A percentile compares a stretch with the other conserved stretches of the same genome.
Conservation (phyloP, 2,888 invertebrate genomes). For the Phania funesta region DNA sequence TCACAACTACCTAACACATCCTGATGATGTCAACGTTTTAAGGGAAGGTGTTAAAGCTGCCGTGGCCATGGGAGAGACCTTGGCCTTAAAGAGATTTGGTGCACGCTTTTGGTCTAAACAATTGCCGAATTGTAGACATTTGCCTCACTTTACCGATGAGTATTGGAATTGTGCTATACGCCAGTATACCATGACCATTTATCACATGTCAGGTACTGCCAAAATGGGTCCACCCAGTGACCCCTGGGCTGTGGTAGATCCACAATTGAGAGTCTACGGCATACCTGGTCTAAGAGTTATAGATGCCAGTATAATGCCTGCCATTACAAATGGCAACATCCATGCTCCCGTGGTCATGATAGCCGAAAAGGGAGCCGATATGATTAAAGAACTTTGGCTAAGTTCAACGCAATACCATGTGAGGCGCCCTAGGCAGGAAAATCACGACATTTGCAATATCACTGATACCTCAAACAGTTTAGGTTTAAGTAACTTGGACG, state of each 20-base stretch:
- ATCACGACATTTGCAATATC: slow-evolving; percentile 42
- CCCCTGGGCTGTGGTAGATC: slow-evolving; percentile 90
- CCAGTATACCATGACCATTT: slow-evolving; percentile 93
- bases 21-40: slow-evolving; percentile 90
- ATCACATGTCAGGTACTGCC: slow-evolving; percentile 90
- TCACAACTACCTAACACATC: slow-evolving; percentile 95
- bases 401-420: slow-evolving; percentile 67
- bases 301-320: slow-evolving; percentile 94
- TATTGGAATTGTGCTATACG: slow-evolving; percentile 92
- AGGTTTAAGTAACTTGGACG: slow-evolving; percentile 8
- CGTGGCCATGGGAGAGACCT: slow-evolving; percentile 89
- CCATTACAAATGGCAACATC: slow-evolving; percentile 92
- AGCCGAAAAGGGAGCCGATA: slow-evolving; percentile 91
- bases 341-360: slow-evolving; percentile 95
- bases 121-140: slow-evolving; percentile 90
- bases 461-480: slow-evolving; percentile 45
- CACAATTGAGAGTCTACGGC: slow-evolving; percentile 88
- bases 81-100: slow-evolving; percentile 89
- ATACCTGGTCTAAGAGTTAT: slow-evolving; percentile 89
- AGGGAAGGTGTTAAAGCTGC: slow-evolving; percentile 93
- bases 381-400: slow-evolving; percentile 88
- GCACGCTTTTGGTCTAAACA: slow-evolving; percentile 88
- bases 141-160: slow-evolving; percentile 89
- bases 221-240: slow-evolving; percentile 91
- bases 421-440: slow-evolving; percentile 23